Evolutionary conservation across 2,888 invertebrate genomes (phyloP), one percentile per base, ranked within the genome.

Genomic region (Mamestra brassicae): DNA sequence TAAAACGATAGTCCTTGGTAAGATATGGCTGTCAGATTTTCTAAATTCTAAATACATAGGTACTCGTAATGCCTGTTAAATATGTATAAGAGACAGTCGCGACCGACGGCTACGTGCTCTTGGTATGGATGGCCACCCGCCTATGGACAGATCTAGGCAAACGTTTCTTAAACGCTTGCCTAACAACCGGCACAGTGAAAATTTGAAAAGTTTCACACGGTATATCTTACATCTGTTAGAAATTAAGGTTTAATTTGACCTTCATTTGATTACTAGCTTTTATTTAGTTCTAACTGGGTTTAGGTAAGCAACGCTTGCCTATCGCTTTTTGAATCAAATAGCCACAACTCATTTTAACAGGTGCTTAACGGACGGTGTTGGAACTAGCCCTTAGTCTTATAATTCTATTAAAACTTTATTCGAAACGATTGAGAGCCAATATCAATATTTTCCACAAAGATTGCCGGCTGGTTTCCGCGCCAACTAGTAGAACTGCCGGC

Each of bases 161-260:
- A 3, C 2, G n/a, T n/a, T 54, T 6, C 0, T 38, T 38, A 38
- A 38, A 38, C 38, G 6, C 6, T 54, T n/a, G 15, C 52, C 17
- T 4, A 52, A 78, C 77, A 82, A 84, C 84, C 79, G 81, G 72
- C 75, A 86, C 85, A 87, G 87, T 89, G 89, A 87, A 90, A 90
- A 90, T 91, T 90, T 87, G 85, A 89, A 91, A 91, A 92, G 88
- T 92, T 92, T 76, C 64, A 71, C 73, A 78, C 77, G 80, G 84
- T 80, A 84, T 84, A 84, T 81, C 76, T 88, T 77, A 64, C 74
- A 88, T 84, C 85, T 85, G 81, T 80, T n/a, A 71, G 60, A 87
- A 87, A 87, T 87, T 87, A 80, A 64, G 74, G 75, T 88, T 88
- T 87, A 88, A 90, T 90, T 90, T 88, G 76, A 88, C 89, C 83